Conservation (phyloP, 2,888 invertebrate species). For the Standfussiana lucernea region DNA sequence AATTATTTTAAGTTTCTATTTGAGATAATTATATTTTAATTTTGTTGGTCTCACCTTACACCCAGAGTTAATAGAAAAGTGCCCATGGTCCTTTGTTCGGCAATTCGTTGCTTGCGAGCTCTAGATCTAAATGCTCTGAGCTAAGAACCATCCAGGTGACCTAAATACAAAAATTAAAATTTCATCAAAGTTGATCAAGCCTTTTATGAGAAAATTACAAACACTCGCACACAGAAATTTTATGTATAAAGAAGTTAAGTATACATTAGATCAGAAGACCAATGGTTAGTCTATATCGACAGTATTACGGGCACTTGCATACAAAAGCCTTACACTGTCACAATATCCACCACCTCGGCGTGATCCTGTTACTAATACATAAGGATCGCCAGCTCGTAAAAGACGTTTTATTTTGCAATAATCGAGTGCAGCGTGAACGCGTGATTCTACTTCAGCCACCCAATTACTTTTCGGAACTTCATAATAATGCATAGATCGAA, state of each 20-base stretch:
- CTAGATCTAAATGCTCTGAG: too few species aligned
- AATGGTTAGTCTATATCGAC: conserved; percentile 57
- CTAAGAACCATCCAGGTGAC: background rate
- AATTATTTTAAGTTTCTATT: too few species aligned
- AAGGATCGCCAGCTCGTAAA: conserved; percentile 84
- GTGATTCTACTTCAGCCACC: conserved; percentile 82
- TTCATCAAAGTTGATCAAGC: background rate
- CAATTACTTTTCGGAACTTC: conserved; percentile 80
- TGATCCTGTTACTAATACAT: conserved; percentile 83
- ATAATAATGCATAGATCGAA: conserved; percentile 90
- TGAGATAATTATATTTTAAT: too few species aligned
- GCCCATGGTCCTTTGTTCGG: too few species aligned
- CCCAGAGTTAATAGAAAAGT: too few species aligned
- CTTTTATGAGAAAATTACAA: background rate
- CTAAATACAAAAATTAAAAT: too few species aligned
- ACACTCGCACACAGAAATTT: background rate
- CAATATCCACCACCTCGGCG: conserved; percentile 86
- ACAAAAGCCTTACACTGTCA: conserved; percentile 83
- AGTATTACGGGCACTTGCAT: conserved; percentile 84
- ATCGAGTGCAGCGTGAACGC: conserved; percentile 83
- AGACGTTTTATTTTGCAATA: conserved; percentile 87
- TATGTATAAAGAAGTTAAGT: background rate
- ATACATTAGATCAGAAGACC: background rate
- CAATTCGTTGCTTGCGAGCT: too few species aligned
- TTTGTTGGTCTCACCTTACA: too few species aligned